Percentiles rank a stretch among this genome's conserved stretches.
Conservation (phyloP, 2,888 invertebrate genomes). For the Hedya salicella region DNA sequence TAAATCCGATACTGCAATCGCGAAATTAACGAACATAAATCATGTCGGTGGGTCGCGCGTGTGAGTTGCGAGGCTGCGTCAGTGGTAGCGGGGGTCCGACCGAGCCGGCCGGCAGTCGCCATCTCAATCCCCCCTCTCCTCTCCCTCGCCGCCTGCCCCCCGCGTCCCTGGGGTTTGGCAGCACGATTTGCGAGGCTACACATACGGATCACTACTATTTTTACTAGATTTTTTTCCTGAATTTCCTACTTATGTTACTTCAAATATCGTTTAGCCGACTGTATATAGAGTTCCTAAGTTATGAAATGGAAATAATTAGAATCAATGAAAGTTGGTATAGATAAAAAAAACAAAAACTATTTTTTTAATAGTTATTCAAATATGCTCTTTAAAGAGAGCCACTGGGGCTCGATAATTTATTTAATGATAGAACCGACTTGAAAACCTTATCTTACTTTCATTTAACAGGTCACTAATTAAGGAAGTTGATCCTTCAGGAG, state of each 20-base stretch:
- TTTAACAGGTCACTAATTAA: too few relatives aligned
- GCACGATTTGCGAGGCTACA: conserved; percentile 59
- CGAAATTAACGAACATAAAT: conserved; percentile 65
- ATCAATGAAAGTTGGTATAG: neutral
- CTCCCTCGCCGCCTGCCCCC: conserved; percentile 47
- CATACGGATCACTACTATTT: conserved; percentile 63
- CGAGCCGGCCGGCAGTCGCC: conserved; percentile 11
- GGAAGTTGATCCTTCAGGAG: too few relatives aligned
- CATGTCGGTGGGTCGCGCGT: conserved; percentile 56
- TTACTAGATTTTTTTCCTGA: too few relatives aligned
- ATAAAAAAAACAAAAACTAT: neutral
- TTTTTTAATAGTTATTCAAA: too few relatives aligned
- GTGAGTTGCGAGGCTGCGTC: conserved; percentile 44
- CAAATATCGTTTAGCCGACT: conserved; percentile 11
- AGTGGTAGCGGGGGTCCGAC: conserved; percentile 12
- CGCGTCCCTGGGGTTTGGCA: conserved; percentile 56
- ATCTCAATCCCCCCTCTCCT: conserved; percentile 20
- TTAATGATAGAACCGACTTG: too few relatives aligned
- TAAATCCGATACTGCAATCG: conserved; percentile 58
- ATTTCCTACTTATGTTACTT: conserved; percentile 53
- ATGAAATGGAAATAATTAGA: neutral
- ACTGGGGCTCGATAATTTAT: too few relatives aligned
- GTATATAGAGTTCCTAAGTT: neutral
- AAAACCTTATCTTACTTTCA: too few relatives aligned
- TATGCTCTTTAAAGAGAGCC: too few relatives aligned